phyloP scores from a whole-genome alignment of 2,888 invertebrate genomes.

The Nephrotoma appendiculata region DNA sequence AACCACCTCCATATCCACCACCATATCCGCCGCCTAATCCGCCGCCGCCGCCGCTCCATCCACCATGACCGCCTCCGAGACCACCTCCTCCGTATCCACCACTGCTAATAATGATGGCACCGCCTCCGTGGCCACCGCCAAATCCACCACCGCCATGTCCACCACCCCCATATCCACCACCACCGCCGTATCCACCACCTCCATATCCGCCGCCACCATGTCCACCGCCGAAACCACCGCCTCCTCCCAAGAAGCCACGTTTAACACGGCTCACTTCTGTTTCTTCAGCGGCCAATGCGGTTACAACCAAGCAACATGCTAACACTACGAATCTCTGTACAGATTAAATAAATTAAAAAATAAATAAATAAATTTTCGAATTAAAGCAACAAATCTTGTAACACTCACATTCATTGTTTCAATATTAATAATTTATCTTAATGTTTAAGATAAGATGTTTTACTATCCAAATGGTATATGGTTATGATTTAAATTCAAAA shows the following conservation, averaged over 20 bases:
- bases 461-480: neutral
- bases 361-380: neutral
- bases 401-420: neutral
- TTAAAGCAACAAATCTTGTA: neutral
- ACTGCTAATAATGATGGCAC: neutral
- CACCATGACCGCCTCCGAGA: constrained; percentile 18
- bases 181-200: neutral
- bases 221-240: constrained; percentile 18
- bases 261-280: neutral
- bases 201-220: neutral
- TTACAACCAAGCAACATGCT: neutral
- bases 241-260: neutral
- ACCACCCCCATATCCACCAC: neutral
- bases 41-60: constrained; percentile 16
- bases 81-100: constrained; percentile 15
- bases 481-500: neutral
- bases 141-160: neutral
- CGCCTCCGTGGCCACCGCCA: neutral
- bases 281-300: neutral
- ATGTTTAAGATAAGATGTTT: neutral
- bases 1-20: constrained; percentile 17
- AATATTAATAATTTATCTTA: neutral
- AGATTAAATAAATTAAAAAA: neutral
- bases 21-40: constrained; percentile 11
- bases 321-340: neutral